Evolutionary conservation across 1,140 invertebrate species (phyloP).

Genomic region (Nixonia krombeini): DNA sequence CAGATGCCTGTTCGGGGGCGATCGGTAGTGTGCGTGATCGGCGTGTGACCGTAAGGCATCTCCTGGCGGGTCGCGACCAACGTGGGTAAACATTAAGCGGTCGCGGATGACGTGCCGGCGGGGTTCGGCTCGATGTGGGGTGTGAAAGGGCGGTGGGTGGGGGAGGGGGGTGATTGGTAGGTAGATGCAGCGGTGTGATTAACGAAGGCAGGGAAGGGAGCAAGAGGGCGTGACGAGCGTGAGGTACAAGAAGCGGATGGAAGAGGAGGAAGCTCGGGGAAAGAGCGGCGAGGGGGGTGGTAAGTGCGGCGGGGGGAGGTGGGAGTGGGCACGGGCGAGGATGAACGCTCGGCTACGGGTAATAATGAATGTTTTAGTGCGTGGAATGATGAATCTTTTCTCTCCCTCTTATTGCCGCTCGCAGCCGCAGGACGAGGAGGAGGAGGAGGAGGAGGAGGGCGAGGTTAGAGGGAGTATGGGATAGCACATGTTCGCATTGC

Average conservation of each 20-base stretch:
- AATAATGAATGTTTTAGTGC: constrained; percentile 50
- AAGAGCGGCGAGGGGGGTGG: constrained; percentile 9
- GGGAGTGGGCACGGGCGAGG: constrained; percentile 1
- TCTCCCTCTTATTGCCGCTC: constrained; percentile 6
- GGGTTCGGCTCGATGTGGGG: too few relatives aligned
- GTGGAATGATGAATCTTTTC: constrained; percentile 38
- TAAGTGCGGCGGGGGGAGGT: constrained; percentile 11
- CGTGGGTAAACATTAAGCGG: too few relatives aligned
- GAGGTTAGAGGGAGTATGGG: constrained; percentile 15
- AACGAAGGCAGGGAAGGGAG: constrained; percentile 48
- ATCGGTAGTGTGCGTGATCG: too few relatives aligned
- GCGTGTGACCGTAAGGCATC: too few relatives aligned
- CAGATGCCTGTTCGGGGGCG: too few relatives aligned
- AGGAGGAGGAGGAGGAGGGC: background rate
- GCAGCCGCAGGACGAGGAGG: background rate
- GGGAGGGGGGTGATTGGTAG: constrained; percentile 32
- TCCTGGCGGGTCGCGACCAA: too few relatives aligned
- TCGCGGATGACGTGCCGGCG: too few relatives aligned
- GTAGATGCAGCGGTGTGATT: constrained; percentile 57
- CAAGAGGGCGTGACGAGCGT: constrained; percentile 47
- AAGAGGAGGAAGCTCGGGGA: constrained; percentile 10
- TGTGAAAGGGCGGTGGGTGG: constrained; percentile 7
- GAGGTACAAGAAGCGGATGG: constrained; percentile 28
- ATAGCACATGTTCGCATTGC: constrained; percentile 12
- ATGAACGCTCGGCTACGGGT: constrained; percentile 15